A percentile compares a stretch with the other conserved stretches of the same genome.
Evolutionary conservation across 2,888 invertebrate genomes (phyloP).

Genomic region (Leptinotarsa tumamoca): DNA sequence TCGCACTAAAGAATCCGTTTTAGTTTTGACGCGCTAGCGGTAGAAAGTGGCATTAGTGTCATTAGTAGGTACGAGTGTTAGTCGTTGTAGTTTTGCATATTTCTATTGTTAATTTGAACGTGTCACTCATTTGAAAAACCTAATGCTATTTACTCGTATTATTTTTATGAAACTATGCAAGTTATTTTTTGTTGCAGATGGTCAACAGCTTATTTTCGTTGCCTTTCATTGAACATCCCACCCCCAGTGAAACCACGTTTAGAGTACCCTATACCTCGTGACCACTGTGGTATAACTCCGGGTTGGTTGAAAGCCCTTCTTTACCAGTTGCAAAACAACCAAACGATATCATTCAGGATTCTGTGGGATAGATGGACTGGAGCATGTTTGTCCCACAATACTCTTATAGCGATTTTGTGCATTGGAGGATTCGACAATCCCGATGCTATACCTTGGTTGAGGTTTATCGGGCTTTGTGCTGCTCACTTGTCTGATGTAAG

Average conservation of each 20-base stretch:
- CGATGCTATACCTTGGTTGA: constrained; percentile 77
- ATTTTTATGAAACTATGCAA: not conserved
- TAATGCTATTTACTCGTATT: too few relatives aligned
- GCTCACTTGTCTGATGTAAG: constrained; percentile 75
- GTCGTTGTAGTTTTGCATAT: too few relatives aligned
- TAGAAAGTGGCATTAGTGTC: too few relatives aligned
- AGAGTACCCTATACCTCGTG: constrained; percentile 78
- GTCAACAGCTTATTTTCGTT: constrained; percentile 86
- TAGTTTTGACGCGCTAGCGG: too few relatives aligned
- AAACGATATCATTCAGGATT: constrained; percentile 62
- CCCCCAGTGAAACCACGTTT: constrained; percentile 85
- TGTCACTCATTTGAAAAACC: too few relatives aligned
- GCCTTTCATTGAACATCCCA: constrained; percentile 79
- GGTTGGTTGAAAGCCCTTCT: constrained; percentile 84
- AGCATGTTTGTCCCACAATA: constrained; percentile 74
- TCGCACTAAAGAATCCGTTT: too few relatives aligned
- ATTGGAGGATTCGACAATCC: constrained; percentile 77
- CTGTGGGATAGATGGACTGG: constrained; percentile 73
- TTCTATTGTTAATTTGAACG: too few relatives aligned
- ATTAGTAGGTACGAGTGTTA: too few relatives aligned
- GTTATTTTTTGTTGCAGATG: constrained; percentile 68
- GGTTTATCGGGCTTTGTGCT: constrained; percentile 81
- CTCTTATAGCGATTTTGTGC: constrained; percentile 76
- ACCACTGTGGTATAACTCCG: constrained; percentile 80
- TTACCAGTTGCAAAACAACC: constrained; percentile 74